Evolutionary conservation across 2,113 vertebrate genomes (phyloP), one percentile per base, ranked within the genome.

Genomic region (Labrus mixtus): DNA sequence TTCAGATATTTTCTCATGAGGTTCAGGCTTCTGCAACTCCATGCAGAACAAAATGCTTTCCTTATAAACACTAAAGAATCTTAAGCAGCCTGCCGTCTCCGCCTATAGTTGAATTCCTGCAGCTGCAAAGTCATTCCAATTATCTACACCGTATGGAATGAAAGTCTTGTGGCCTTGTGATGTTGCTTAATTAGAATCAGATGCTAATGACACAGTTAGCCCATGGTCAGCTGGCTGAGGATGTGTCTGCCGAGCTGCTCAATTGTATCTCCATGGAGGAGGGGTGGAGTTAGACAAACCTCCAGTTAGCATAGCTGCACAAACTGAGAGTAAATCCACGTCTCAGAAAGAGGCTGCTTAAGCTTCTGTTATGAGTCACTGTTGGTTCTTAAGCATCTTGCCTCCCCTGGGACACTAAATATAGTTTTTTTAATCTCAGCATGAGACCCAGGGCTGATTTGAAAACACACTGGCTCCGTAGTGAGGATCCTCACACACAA

Each of bases 1-100:
- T 69, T 59, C 57, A 48, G 50, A 77, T 76, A 55, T 63, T 67
- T 5, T 56, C 67, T 79, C 25, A 36, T 54, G 25, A 36, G 53
- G 22, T 54, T 67, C 11, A 71, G 20, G 12, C 22, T 6, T 2
- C 13, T 46, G 45, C 45, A 16, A 17, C 23, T 41, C 17, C 51
- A 22, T 12, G 13, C 55, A 45, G 8, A n/a, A 3, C 4, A 0
- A 45, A 16, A 4, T 45, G 13, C 4, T 45, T 45, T 45, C 4
- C 37, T 20, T 63, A 29, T 23, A 36, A 19, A 53, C 39, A 6
- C 4, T 33, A 33, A 33, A 33, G 4, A 6, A 33, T 6, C 29
- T 33, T 33, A 4, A 33, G 29, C 6, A 33, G 6, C 29, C 29
- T 33, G 29, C 29, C 29, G 6, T 33, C 29, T 6, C 29, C 4